Evolutionary conservation across 2,888 invertebrate species (phyloP).

Genomic region (Cyrtodaria siliqua): DNA sequence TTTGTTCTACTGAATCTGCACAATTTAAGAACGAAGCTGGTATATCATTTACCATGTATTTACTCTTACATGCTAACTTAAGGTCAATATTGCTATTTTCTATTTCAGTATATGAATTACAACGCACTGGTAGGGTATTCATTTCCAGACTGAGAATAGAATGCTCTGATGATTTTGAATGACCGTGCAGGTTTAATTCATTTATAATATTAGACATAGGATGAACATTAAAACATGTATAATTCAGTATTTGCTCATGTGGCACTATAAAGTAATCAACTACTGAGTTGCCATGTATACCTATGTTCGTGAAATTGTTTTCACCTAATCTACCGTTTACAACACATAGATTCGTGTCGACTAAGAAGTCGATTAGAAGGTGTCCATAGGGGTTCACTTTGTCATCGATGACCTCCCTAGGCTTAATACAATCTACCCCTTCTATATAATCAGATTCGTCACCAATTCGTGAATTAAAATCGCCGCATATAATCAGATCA

Average conservation of each 20-base stretch:
- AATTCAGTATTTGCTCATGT: background rate
- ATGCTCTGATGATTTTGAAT: slow-evolving; percentile 2
- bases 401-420: slow-evolving; percentile 10
- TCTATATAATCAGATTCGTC: slow-evolving; percentile 10
- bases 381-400: slow-evolving; percentile 15
- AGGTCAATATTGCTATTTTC: too few species aligned
- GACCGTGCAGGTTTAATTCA: slow-evolving; percentile 2
- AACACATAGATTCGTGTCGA: background rate
- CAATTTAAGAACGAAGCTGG: background rate
- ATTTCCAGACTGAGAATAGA: background rate
- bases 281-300: background rate
- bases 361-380: background rate
- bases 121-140: too few species aligned
- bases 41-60: too few species aligned
- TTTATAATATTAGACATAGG: slow-evolving; percentile 3
- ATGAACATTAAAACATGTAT: background rate
- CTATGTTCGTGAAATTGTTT: background rate
- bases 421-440: slow-evolving; percentile 4
- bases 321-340: background rate
- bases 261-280: slow-evolving; percentile 6
- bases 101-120: too few species aligned
- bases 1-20: background rate
- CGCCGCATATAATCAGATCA: slow-evolving; percentile 8
- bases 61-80: too few species aligned
- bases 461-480: slow-evolving; percentile 21